Evolutionary conservation across 2,797 vertebrate species (phyloP).

Genomic region (Chaunax sp.): DNA sequence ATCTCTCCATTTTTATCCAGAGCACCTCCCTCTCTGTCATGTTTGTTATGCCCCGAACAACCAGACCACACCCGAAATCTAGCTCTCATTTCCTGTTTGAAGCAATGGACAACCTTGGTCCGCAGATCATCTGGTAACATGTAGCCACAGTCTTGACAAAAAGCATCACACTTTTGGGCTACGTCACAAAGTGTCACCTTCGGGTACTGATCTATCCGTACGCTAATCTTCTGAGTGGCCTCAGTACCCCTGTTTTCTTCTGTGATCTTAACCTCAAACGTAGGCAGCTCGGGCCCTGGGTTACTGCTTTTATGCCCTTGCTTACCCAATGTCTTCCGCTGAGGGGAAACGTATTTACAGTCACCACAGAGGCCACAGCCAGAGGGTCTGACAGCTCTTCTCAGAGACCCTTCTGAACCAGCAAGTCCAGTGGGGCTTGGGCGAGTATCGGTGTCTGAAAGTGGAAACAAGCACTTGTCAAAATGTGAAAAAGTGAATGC

Average conservation of each 20-base stretch:
- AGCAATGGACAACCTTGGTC: slow-evolving; percentile 68
- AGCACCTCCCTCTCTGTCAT: slow-evolving; percentile 15
- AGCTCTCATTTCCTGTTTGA: slow-evolving; percentile 68
- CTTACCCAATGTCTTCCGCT: slow-evolving; percentile 39
- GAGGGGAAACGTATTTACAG: slow-evolving; percentile 46
- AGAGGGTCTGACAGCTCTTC: slow-evolving; percentile 48
- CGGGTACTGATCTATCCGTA: slow-evolving; percentile 54
- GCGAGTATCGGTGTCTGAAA: slow-evolving; percentile 69
- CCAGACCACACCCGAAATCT: slow-evolving; percentile 31
- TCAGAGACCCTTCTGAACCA: slow-evolving; percentile 50
- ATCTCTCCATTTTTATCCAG: slow-evolving; percentile 11
- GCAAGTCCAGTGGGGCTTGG: slow-evolving; percentile 29
- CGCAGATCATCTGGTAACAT: slow-evolving; percentile 63
- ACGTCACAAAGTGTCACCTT: slow-evolving; percentile 77
- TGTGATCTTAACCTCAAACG: slow-evolving; percentile 1
- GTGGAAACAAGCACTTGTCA: slow-evolving; percentile 57
- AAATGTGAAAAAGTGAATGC: neutral
- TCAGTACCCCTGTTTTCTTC: slow-evolving; percentile 3
- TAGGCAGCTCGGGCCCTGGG: slow-evolving; percentile 5
- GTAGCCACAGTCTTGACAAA: slow-evolving; percentile 57
- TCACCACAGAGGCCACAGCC: slow-evolving; percentile 57
- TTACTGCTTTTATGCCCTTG: slow-evolving; percentile 4
- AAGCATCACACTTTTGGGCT: slow-evolving; percentile 54
- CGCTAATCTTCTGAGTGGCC: slow-evolving; percentile 20
- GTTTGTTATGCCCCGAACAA: slow-evolving; percentile 33